A percentile compares a stretch with the other conserved stretches of the same genome.
Conservation (phyloP, 2,888 invertebrate genomes). For the Octonoba sinensis region DNA sequence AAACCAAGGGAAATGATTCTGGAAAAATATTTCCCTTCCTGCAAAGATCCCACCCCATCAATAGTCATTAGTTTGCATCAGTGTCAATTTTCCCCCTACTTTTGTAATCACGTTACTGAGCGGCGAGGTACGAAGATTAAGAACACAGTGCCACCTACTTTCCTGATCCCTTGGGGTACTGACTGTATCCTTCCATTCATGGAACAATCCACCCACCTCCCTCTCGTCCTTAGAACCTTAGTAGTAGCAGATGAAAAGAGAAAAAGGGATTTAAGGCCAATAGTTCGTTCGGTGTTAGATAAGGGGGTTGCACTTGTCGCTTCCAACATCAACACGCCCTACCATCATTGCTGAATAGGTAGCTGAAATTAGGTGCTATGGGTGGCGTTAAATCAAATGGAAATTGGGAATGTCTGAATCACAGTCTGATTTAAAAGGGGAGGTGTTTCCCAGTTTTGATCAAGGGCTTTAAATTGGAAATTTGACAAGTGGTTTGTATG, state of each 20-base stretch:
- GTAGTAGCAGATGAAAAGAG: constrained; percentile 6
- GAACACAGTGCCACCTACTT: constrained; percentile 13
- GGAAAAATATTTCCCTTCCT: constrained; percentile 14
- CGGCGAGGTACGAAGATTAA: constrained; percentile 32
- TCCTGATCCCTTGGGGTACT: constrained; percentile 13
- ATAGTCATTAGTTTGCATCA: constrained; percentile 58
- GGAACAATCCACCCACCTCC: neutral
- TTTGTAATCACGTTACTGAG: constrained; percentile 48
- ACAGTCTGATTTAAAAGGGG: too few species aligned
- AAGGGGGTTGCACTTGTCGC: neutral
- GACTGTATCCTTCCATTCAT: constrained; percentile 11
- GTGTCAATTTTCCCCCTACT: constrained; percentile 45
- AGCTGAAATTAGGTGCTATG: too few species aligned
- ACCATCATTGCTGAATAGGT: neutral
- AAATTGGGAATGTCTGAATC: too few species aligned
- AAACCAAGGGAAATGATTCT: constrained; percentile 31
- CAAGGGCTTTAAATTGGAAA: too few species aligned
- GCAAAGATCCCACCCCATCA: constrained; percentile 29
- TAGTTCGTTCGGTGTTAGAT: constrained; percentile 12
- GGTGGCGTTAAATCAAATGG: too few species aligned
- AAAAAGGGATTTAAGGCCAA: constrained; percentile 4
- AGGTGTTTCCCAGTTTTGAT: too few species aligned
- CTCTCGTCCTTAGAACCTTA: neutral
- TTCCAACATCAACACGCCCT: neutral
- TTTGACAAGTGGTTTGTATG: too few species aligned